phyloP scores from a whole-genome alignment of 2,888 invertebrate species.

The Eutolmus rufibarbis region DNA sequence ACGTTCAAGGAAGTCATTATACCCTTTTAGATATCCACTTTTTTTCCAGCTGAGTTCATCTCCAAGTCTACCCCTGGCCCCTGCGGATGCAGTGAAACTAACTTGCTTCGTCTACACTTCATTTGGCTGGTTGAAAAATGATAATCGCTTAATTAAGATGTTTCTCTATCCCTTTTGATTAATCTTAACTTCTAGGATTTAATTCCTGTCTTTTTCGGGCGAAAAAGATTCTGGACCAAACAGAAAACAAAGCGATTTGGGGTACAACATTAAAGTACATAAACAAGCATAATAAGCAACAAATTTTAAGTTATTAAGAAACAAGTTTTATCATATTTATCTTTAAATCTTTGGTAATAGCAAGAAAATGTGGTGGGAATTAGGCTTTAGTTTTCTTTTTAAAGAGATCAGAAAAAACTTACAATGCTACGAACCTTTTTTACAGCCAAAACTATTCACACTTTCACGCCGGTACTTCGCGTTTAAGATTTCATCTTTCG shows the following conservation, averaged over 20 bases:
- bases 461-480: too few species aligned
- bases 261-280: not conserved
- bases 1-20: slow-evolving; percentile 47
- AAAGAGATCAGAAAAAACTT: too few species aligned
- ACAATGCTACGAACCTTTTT: too few species aligned
- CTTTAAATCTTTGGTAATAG: too few species aligned
- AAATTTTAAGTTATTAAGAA: not conserved
- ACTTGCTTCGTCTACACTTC: slow-evolving; percentile 9
- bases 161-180: slow-evolving; percentile 31
- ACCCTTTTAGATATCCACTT: slow-evolving; percentile 35
- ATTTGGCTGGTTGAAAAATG: slow-evolving; percentile 42
- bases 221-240: not conserved
- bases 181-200: slow-evolving; percentile 12
- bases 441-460: too few species aligned
- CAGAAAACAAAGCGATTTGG: not conserved
- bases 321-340: not conserved
- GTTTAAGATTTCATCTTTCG: too few species aligned
- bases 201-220: not conserved
- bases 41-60: not conserved
- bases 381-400: too few species aligned
- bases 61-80: not conserved
- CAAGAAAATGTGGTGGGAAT: too few species aligned
- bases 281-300: not conserved
- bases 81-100: not conserved
- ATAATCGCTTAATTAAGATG: slow-evolving; percentile 46